phyloP scores from a whole-genome alignment of 2,797 vertebrate species.

The Phrynocephalus forsythii region DNA sequence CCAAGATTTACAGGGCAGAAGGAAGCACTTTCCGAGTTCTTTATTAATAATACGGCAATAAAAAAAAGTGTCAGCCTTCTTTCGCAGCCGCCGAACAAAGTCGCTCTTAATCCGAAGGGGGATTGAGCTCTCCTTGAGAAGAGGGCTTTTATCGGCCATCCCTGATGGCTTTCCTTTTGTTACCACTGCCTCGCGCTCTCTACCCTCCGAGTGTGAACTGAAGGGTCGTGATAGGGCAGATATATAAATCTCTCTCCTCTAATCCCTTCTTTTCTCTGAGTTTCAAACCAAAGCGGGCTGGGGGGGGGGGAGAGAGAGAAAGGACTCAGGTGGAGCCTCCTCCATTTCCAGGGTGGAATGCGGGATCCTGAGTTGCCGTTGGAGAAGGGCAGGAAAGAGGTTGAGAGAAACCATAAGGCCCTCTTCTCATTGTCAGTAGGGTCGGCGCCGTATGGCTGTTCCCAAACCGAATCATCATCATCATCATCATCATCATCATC shows the following conservation, averaged over 20 bases:
- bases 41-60: slow-evolving; percentile 61
- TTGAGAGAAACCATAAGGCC: neutral
- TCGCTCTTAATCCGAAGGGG: slow-evolving; percentile 56
- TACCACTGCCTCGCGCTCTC: neutral
- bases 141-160: slow-evolving; percentile 48
- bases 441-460: too few relatives aligned
- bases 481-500: too few relatives aligned
- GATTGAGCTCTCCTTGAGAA: slow-evolving; percentile 55
- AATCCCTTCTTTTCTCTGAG: slow-evolving; percentile 58
- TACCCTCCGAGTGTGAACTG: slow-evolving; percentile 53
- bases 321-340: neutral
- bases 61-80: slow-evolving; percentile 55
- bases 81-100: slow-evolving; percentile 40
- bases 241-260: slow-evolving; percentile 63
- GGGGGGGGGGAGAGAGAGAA: neutral
- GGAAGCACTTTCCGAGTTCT: slow-evolving; percentile 62
- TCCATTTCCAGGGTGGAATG: neutral
- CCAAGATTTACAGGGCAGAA: slow-evolving; percentile 61
- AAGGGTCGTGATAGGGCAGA: slow-evolving; percentile 48
- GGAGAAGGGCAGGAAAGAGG: neutral
- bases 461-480: too few relatives aligned
- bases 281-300: slow-evolving; percentile 6
- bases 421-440: too few relatives aligned
- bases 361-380: slow-evolving; percentile 34
- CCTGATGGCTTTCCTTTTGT: slow-evolving; percentile 58